Base-by-base conservation (phyloP, 1,140 invertebrate species). In the Cryptotermes secundus region DNA sequence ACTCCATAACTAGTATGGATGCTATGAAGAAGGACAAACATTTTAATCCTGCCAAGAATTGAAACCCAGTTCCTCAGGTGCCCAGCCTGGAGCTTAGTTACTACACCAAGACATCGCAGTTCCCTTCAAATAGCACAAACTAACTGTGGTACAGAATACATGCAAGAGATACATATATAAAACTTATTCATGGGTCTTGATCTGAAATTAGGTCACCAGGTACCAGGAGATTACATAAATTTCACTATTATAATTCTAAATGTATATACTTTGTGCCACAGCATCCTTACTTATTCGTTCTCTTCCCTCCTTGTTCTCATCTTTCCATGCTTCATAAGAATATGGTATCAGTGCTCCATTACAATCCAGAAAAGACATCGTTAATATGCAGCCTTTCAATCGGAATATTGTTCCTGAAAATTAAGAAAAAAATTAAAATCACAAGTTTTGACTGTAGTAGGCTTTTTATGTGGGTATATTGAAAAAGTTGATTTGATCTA, bases 291-390 rank as follows among this genome's bases (percentile, higher is more conserved):
- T 93, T 87, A 92, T 93, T 88, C 93, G 90, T 83, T 93, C 90
- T 89, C 92, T 92, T 88, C 91, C 89, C 86, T 95, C 93, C 87
- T 89, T 90, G 87, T 93, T 94, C 87, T 96, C 96, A 88, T 97
- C 96, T 90, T 93, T 95, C 96, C 96, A 98, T 87, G 94, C 93
- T 90, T 97, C 96, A 89, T 92, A 96, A 49, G 94, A 94, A 88
- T 95, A 95, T 84, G 95, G 95, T 88, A 97, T 95, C 85, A 97
- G 91, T 88, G 95, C 94, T 88, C 97, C 97, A 89, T 95, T 97
- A 89, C 96, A 97, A 90, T 99, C 98, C 88, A 99, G 92, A 92
- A 99, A 99, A 82, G 96, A 97, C 93, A 99, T 97, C 83, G 95
- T 95, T 87, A 98, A 90, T 88, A 99, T 97, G 88, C 95, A 94